phyloP scores from a whole-genome alignment of 2,113 vertebrate genomes.

The Equus przewalskii region DNA sequence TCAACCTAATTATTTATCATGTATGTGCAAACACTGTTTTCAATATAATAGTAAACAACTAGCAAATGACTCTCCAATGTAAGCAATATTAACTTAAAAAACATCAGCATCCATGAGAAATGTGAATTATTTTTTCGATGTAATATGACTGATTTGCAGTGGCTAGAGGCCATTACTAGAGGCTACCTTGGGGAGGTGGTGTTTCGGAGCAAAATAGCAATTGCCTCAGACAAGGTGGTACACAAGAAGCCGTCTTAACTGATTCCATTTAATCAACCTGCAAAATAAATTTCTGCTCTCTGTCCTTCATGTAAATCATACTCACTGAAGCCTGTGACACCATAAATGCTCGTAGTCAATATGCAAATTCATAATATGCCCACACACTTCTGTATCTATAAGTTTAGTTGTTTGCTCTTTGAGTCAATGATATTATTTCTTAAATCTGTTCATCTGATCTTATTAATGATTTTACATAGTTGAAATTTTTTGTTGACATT shows the following conservation, averaged over 20 bases:
- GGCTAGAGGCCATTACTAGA: not conserved
- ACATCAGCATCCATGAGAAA: not conserved
- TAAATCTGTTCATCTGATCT: not conserved
- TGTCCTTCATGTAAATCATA: not conserved
- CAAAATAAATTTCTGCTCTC: not conserved
- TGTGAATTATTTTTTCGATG: not conserved
- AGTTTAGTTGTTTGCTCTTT: not conserved
- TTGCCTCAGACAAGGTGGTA: not conserved
- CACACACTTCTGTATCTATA: not conserved
- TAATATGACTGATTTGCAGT: no score
- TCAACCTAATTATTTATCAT: not conserved
- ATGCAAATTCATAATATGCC: not conserved
- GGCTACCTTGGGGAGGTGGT: not conserved
- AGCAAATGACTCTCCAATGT: not conserved
- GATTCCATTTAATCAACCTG: not conserved
- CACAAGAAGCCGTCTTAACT: not conserved
- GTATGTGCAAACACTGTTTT: not conserved
- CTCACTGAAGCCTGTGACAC: not conserved
- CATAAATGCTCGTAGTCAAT: not conserved
- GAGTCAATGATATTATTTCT: not conserved
- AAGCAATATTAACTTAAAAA: not conserved
- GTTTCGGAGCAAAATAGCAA: not conserved
- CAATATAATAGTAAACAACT: not conserved
- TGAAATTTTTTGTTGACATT: not conserved
- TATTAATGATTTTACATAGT: not conserved